A percentile compares a stretch with the other conserved stretches of the same genome.
Conservation (phyloP, 2,113 vertebrate genomes). For the Amblyornis subalaris region DNA sequence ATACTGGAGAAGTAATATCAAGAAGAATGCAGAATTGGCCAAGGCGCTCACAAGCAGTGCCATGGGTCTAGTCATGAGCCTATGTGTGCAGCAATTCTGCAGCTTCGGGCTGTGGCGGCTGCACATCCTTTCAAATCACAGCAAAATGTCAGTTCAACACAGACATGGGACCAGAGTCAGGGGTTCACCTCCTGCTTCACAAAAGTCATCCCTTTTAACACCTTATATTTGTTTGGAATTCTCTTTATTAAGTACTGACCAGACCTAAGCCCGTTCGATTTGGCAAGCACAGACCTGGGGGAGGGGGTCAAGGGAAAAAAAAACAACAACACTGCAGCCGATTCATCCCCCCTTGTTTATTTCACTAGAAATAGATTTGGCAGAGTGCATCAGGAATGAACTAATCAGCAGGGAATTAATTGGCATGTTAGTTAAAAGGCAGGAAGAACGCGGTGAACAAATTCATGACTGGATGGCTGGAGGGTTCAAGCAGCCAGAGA, state of each 20-base stretch:
- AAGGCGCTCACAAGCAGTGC: background rate
- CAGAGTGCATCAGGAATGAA: slow-evolving; percentile 33
- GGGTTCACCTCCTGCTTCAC: background rate
- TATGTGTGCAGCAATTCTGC: background rate
- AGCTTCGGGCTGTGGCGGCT: background rate
- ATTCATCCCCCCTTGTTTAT: slow-evolving; percentile 61
- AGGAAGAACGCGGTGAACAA: slow-evolving; percentile 21
- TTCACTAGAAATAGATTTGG: slow-evolving; percentile 61
- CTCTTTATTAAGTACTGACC: background rate
- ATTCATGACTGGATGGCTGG: slow-evolving; percentile 25
- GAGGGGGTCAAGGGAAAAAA: background rate
- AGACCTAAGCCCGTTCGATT: slow-evolving; percentile 22
- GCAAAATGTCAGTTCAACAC: background rate
- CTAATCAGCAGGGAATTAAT: slow-evolving; percentile 65
- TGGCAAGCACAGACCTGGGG: background rate
- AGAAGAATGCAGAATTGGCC: slow-evolving; percentile 43
- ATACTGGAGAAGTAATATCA: slow-evolving; percentile 35
- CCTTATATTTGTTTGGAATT: background rate
- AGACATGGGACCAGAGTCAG: background rate
- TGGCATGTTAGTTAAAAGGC: slow-evolving; percentile 50
- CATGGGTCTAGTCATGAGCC: background rate
- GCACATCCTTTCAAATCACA: background rate
- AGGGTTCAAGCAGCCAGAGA: slow-evolving; percentile 38
- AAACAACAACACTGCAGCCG: background rate
- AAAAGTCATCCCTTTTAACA: background rate